Evolutionary conservation across 35 echinoderm and acorn worm genomes (phyloP).

Genomic region (Amphiura filiformis): DNA sequence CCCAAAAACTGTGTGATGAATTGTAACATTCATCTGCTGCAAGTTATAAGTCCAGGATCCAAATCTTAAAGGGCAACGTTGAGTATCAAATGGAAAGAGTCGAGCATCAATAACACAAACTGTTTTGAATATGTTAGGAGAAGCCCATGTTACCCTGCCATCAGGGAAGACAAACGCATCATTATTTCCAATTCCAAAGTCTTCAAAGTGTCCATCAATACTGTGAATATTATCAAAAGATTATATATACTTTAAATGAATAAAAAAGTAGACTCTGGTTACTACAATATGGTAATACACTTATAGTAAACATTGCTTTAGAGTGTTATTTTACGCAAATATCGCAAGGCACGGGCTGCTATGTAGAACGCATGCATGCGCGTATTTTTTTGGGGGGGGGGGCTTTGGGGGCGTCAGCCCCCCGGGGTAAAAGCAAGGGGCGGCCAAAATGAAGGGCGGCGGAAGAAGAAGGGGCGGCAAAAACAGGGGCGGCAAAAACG

Average conservation of each 20-base stretch:
- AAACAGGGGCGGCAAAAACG: no score
- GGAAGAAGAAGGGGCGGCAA: no score
- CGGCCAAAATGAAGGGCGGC: no score
- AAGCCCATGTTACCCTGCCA: neutral
- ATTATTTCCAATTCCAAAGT: neutral
- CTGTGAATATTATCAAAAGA: neutral
- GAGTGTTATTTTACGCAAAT: no score
- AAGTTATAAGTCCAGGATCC: neutral
- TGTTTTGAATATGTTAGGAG: neutral
- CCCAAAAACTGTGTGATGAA: neutral
- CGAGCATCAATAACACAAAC: neutral
- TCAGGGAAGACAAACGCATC: neutral
- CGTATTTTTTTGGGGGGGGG: no score
- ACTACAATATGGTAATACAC: no score
- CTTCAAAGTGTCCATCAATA: neutral
- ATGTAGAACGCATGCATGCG: no score
- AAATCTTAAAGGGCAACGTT: neutral
- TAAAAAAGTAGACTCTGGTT: no score
- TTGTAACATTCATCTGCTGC: neutral
- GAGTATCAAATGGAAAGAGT: neutral
- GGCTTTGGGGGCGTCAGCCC: no score
- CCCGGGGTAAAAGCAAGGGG: no score
- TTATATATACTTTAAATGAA: neutral
- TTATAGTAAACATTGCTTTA: no score
- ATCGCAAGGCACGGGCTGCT: no score